phyloP scores from a whole-genome alignment of 2,797 vertebrate species.

The Spea hammondii region DNA sequence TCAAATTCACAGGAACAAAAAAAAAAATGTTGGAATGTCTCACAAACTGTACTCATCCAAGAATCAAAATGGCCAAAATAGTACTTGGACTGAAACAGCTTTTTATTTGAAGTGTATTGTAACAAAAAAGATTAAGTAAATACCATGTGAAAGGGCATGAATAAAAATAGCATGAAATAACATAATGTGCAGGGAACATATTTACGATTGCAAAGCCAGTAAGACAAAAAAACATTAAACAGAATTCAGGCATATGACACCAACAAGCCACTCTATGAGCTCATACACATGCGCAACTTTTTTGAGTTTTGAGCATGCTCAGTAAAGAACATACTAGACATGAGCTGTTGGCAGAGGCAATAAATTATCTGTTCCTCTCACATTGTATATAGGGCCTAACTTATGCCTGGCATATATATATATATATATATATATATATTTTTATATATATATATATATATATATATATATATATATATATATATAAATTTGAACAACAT shows the following conservation, averaged over 20 bases:
- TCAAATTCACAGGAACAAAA: neutral
- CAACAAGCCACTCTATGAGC: too few species aligned
- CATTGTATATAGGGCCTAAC: too few species aligned
- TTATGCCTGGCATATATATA: too few species aligned
- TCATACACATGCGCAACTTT: too few species aligned
- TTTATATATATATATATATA: too few species aligned
- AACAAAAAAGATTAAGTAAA: constrained; percentile 7
- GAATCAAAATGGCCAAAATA: neutral
- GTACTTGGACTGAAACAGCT: constrained; percentile 5
- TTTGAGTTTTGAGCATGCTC: too few species aligned
- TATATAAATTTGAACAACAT: too few species aligned
- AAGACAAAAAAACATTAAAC: neutral
- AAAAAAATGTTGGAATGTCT: too few species aligned
- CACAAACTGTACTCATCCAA: neutral
- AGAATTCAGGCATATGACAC: neutral
- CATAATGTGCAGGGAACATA: neutral
- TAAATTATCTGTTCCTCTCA: neutral
- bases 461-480: too few species aligned
- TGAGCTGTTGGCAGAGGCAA: neutral
- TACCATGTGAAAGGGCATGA: constrained; percentile 6
- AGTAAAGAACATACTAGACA: too few species aligned
- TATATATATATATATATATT: too few species aligned
- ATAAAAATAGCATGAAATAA: neutral
- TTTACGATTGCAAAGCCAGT: neutral
- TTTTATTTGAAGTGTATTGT: constrained; percentile 9